Evolutionary conservation across 1,140 invertebrate species (phyloP), one percentile per base, ranked within the genome.

Genomic region (Temnothorax longispinosus): DNA sequence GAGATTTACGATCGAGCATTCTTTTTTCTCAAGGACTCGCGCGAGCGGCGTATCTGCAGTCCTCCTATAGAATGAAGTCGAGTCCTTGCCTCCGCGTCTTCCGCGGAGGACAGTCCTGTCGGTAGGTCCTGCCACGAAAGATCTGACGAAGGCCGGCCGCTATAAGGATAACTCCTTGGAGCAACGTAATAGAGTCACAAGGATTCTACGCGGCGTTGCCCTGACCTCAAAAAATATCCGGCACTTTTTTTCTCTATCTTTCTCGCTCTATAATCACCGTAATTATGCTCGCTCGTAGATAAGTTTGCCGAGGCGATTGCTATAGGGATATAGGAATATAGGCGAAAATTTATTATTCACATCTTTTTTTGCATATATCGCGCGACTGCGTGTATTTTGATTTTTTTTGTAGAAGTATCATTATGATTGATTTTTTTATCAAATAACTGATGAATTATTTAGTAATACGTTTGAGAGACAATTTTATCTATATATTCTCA

Each of bases 221-320:
- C 90, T 95, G 94, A 94, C 93, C 94, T 95, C 93, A 94, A 94
- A 94, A 94, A 89, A 78, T 74, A 84, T 18, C 58, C 7, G n/a
- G 2, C n/a, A 50, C n/a, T 62, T 84, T 74, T 74, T 54, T 77
- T 69, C n/a, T 58, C 18, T 35, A 18, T 58, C 10, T 44, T 18
- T 60, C 27, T 54, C 54, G 13, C 6, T 81, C 38, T 81, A 56
- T 81, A 38, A 15, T 41, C 15, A 41, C 27, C 13, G n/a, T 74
- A 60, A 82, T 82, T 82, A 60, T 13, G 27, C 2, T 44, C 18
- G 54, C 41, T 50, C 18, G 18, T 82, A 82, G 67, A 82, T 82
- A 81, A 71, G 10, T 15, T 38, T 27, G n/a, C 41, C 41, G 76
- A 78, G 18, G 58, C 35, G 18, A 58, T 71, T 82, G 27, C 21